Evolutionary conservation across 2,113 vertebrate species (phyloP), one percentile per base, ranked within the genome.

Genomic region (Dipodomys stephensi): DNA sequence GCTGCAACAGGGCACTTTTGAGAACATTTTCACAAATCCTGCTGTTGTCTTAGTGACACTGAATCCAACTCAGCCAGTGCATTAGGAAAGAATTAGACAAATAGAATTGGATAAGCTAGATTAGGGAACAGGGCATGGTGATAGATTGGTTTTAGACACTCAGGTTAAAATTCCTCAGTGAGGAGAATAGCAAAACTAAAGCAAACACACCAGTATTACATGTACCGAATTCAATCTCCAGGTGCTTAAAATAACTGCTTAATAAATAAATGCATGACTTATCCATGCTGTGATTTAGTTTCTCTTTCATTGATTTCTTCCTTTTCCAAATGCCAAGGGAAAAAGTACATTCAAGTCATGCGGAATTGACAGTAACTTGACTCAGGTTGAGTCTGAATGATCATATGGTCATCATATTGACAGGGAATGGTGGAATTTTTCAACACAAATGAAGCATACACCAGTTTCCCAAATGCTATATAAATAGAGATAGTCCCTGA

Each of bases 321-420:
- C 12, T 68, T 95, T 93, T 86, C 44, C 20, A 91, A 95, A 90
- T 82, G 73, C 16, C 39, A 94, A 57, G 27, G 89, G 87, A 87
- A 87, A 87, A n/a, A 91, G 27, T 72, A 27, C 35, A 64, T 79
- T 95, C 18, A 82, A 79, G 44, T 67, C 32, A 4, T 30, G n/a
- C 22, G 15, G 39, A 87, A 67, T 13, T 78, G 64, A 30, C 76
- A 76, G 77, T 7, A 65, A n/a, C 60, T 88, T 90, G 71, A 76
- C 32, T 2, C 83, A n/a, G 27, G 49, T 19, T 83, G 65, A 83
- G 25, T 18, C 8, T 23, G 39, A 60, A 39, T 83, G n/a, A 87
- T 35, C 4, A 28, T 77, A 46, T 0, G 57, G 15, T 83, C 10
- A 72, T 87, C 23, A 28, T 28, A 32, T 28, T 23, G 62, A 87